Conservation (phyloP, 2,113 vertebrate genomes). For the Scophthalmus maximus region DNA sequence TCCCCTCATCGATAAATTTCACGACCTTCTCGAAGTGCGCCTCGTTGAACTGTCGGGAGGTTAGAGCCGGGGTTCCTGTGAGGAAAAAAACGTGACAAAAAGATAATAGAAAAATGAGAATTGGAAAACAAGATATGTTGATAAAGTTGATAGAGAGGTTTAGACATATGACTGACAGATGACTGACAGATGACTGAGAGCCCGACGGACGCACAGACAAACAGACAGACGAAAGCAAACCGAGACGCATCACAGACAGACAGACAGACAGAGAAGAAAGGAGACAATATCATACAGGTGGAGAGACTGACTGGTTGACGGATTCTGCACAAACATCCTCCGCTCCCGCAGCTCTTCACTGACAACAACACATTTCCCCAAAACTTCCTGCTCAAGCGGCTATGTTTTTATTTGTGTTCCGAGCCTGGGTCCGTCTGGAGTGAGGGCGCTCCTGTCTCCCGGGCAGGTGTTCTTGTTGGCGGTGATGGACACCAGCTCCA, state of each 20-base stretch:
- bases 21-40: conserved; percentile 90
- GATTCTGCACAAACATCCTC: conserved; percentile 22
- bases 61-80: conserved; percentile 90
- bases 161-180: conserved; percentile 31
- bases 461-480: conserved; percentile 96
- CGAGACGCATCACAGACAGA: too few species aligned
- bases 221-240: conserved; percentile 21
- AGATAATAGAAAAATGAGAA: background rate
- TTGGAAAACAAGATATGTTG: background rate
- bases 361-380: conserved; percentile 3
- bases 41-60: conserved; percentile 90
- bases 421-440: conserved; percentile 89
- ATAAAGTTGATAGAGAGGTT: conserved; percentile 6
- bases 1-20: conserved; percentile 90
- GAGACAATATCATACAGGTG: background rate
- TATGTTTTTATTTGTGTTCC: conserved; percentile 74
- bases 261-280: conserved; percentile 26
- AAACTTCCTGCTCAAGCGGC: background rate
- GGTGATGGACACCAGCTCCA: conserved; percentile 92
- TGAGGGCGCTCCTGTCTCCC: conserved; percentile 90
- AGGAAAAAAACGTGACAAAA: conserved; percentile 15
- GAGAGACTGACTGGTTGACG: conserved; percentile 28
- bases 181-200: conserved; percentile 32
- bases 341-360: conserved; percentile 10
- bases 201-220: background rate